Evolutionary conservation across 2,888 invertebrate species (phyloP), one percentile per base, ranked within the genome.

Genomic region (Platycheirus albimanus): DNA sequence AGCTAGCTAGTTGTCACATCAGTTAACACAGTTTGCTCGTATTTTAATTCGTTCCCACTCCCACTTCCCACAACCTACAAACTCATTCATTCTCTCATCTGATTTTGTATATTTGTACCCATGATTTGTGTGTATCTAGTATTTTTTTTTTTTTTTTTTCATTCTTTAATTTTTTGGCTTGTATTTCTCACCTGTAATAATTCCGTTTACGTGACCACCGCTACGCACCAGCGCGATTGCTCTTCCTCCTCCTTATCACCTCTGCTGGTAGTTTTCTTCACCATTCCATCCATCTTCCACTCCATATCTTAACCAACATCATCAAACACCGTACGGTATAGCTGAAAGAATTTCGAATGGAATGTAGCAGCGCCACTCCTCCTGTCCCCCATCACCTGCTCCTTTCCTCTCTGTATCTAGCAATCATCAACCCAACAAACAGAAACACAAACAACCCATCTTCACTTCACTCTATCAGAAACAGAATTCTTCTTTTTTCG

Each of bases 201-300:
- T 83, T 78, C 74, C 72, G 78, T 78, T 83, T 83, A 83, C 83
- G 78, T 83, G 83, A 83, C 63, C 78, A 70, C 69, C 69, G 83
- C 83, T 83, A 83, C 83, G 83, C 78, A 83, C 69, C 72, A 78
- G 72, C 72, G 67, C 81, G 61, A 67, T 83, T 33, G 33, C 10
- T 61, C 36, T 45, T 52, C 36, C 3, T 11, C 43, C 47, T 19
- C n/a, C 38, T 41, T 28, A 7, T 15, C 36, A 45, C 5, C 52
- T 11, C 8, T 11, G 11, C 56, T 41, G 49, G 56, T 66, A 52
- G 19, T 30, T 43, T 45, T 69, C 8, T 54, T 49, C 72, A 33
- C 49, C 67, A 24, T n/a, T n/a, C n/a, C n/a, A n/a, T n/a, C 66
- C 38, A 56, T 38, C 58, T 58, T 58, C 38, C 49, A 28, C 47